Evolutionary conservation across 2,888 invertebrate species (phyloP).

Genomic region (Scelioninae gen. 2): DNA sequence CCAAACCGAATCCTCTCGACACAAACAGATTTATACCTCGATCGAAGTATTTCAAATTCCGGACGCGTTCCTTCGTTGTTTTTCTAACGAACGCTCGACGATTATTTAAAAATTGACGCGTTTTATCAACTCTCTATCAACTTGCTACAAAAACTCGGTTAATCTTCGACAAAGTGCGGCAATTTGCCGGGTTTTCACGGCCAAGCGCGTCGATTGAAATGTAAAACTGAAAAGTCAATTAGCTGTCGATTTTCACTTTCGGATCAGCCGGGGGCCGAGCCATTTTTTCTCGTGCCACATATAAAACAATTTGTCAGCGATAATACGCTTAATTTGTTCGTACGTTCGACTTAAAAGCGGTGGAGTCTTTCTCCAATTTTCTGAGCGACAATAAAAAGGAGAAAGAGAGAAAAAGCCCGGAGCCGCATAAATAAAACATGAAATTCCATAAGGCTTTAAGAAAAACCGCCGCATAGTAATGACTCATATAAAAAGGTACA

Average conservation of each 20-base stretch:
- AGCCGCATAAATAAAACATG: conserved; percentile 49
- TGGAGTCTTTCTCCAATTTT: conserved; percentile 30
- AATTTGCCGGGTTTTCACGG: too few relatives aligned
- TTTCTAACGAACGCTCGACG: too few relatives aligned
- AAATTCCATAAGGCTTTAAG: conserved; percentile 44
- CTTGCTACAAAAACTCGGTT: too few relatives aligned
- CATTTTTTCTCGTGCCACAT: conserved; percentile 9
- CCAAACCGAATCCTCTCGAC: too few relatives aligned
- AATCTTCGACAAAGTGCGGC: too few relatives aligned
- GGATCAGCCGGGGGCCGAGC: neutral
- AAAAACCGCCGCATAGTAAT: conserved; percentile 52
- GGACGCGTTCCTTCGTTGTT: too few relatives aligned
- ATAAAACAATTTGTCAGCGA: conserved; percentile 34
- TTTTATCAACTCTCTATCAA: too few relatives aligned
- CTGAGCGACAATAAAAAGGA: conserved; percentile 40
- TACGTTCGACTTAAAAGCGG: conserved; percentile 24
- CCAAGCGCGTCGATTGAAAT: neutral
- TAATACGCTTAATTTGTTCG: conserved; percentile 25
- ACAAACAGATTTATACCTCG: too few relatives aligned
- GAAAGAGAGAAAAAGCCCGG: conserved; percentile 15
- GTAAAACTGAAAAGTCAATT: conserved; percentile 16
- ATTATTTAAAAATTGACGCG: too few relatives aligned
- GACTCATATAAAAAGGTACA: conserved; percentile 52
- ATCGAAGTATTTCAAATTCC: too few relatives aligned
- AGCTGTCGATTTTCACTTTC: conserved; percentile 20